Conservation (phyloP, 2,888 invertebrate species). For the Blomia tropicalis region DNA sequence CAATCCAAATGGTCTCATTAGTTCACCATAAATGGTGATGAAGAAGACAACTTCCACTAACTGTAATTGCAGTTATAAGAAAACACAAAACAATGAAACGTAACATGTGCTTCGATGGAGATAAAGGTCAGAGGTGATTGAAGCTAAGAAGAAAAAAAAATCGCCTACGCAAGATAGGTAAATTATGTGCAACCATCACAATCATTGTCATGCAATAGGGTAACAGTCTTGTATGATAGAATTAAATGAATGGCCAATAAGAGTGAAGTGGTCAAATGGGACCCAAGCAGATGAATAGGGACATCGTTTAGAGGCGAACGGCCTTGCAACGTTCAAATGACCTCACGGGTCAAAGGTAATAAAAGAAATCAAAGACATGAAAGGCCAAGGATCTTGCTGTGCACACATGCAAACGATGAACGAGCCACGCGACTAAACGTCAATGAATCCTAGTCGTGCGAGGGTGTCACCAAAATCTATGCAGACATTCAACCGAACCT, state of each 20-base stretch:
- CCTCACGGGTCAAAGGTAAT: slow-evolving; percentile 9
- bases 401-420: background rate
- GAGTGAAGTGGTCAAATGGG: too few relatives aligned
- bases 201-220: too few relatives aligned
- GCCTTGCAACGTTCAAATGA: background rate
- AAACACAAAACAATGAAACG: too few relatives aligned
- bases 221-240: too few relatives aligned
- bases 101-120: background rate
- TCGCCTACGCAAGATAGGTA: background rate
- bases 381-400: background rate
- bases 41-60: background rate
- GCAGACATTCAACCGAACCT: background rate
- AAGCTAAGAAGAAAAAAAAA: background rate
- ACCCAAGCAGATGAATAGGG: background rate
- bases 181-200: slow-evolving; percentile 1
- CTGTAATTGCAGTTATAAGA: background rate
- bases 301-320: too few relatives aligned
- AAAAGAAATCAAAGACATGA: too few relatives aligned
- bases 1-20: background rate
- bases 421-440: slow-evolving; percentile 4
- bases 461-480: background rate
- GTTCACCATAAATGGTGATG: background rate
- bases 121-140: slow-evolving; percentile 10
- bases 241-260: too few relatives aligned
- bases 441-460: background rate